Evolutionary conservation across 2,888 invertebrate genomes (phyloP), one percentile per base, ranked within the genome.

Genomic region (Notodonta dromedarius): DNA sequence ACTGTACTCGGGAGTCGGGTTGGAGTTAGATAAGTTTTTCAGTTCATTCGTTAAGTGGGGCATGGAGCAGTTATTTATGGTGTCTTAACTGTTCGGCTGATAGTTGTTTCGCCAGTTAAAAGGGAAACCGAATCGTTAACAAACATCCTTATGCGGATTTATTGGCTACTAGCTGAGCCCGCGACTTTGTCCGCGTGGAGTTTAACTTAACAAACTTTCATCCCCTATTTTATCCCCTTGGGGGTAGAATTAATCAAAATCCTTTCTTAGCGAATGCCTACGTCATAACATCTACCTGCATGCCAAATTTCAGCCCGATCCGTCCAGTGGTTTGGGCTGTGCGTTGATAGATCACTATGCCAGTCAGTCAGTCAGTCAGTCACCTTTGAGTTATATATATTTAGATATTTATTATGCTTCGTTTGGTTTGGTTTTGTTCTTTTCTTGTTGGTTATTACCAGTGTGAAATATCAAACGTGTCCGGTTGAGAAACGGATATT

Each of bases 11-110:
- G 50, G 50, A 14, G 12, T 16, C 8, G 16, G 50, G 16, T 50
- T 16, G 16, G 32, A 85, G 81, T 82, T 78, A 87, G 88, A 89
- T 89, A 90, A 91, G 90, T 92, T 91, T 91, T 92, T 91, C 88
- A 91, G 88, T 90, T 87, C 85, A 89, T 90, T 91, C 89, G 88
- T 87, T 89, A 90, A 92, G 91, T 92, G 90, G 88, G 78, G 84
- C 87, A 86, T 86, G 88, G 85, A 87, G 81, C 80, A 79, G 80
- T 80, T 83, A 91, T 91, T 91, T 91, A 91, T 89, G 79, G 82
- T 71, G 76, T 77, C 82, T 84, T 85, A 82, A 83, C 82, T 69
- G 79, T 73, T 74, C 74, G 76, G 65, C 79, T 82, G 87, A 88
- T 89, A 86, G 86, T 85, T 85, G 78, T 73, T 44, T 77, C 76